Conservation (phyloP, 2,113 vertebrate genomes). For the Xerus inauris region DNA sequence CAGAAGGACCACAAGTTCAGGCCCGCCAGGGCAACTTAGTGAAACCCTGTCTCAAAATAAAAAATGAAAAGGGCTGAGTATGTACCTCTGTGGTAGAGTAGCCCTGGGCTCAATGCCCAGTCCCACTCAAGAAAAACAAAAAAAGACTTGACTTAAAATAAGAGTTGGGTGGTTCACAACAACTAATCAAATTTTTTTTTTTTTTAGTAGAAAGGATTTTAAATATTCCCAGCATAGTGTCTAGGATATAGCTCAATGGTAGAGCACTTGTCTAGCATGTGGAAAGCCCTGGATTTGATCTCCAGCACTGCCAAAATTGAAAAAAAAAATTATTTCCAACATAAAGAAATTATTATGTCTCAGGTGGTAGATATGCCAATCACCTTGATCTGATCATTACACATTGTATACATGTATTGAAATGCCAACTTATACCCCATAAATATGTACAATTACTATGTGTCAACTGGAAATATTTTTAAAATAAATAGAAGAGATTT, state of each 20-base stretch:
- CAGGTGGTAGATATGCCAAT: background rate
- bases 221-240: background rate
- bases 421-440: background rate
- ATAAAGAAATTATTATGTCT: background rate
- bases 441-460: background rate
- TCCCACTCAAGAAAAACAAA: too few species aligned
- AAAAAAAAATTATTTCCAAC: background rate
- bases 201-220: background rate
- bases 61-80: background rate
- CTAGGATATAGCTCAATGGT: background rate
- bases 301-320: background rate
- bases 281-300: background rate
- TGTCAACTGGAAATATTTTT: background rate
- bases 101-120: too few species aligned
- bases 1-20: background rate
- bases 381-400: background rate
- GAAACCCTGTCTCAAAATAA: background rate
- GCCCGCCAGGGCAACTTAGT: background rate
- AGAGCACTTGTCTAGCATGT: background rate
- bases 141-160: background rate
- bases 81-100: background rate
- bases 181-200: background rate
- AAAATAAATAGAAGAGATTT: background rate
- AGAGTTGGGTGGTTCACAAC: background rate
- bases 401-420: background rate